Evolutionary conservation across 2,113 vertebrate species (phyloP), one percentile per base, ranked within the genome.

Genomic region (Sorex araneus): DNA sequence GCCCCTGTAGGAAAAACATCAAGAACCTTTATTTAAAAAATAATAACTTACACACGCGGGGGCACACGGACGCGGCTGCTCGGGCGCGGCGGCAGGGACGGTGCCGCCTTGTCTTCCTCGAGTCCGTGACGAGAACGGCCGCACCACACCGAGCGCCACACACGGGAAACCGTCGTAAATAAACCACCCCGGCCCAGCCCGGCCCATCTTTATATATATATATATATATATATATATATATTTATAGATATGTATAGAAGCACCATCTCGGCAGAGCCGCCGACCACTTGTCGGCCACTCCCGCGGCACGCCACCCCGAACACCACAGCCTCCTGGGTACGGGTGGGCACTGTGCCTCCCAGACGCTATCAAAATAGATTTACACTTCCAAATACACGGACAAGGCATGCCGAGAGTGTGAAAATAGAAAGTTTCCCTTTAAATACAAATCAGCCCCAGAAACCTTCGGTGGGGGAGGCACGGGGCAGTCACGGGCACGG

Each of bases 21-120:
- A 23, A 23, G 57, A 60, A 77, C 77, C 88, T 98, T 98, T 97
- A 98, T 98, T 98, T 90, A 97, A 86, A 97, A 98, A 97, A 98
- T 11, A 50, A 98, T 98, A 98, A 98, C 95, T 98, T 98, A 98
- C 98, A 98, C 96, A 97, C 94, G 63, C 84, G 3, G 91, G 91
- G 95, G 85, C 95, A 94, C 86, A 94, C 88, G 64, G 64, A 30
- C 27, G 3, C 64, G 27, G 27, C 27, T 30, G 27, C 25, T 30
- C 64, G 13, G 13, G 57, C 57, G 57, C 3, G 21, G 57, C 57
- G 21, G 57, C 13, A 9, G 13, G 21, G 57, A 28, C 27, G 30
- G 64, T 64, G 57, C 57, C 21, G 19, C 15, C 28, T 11, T 27
- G 27, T 30, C 64, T 13, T 60, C 57, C 57, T 23, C 57, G 15